Percentiles rank a stretch among this genome's conserved stretches.
Evolutionary conservation across 2,113 vertebrate genomes (phyloP).

Genomic region (Amblyopsis rosae): DNA sequence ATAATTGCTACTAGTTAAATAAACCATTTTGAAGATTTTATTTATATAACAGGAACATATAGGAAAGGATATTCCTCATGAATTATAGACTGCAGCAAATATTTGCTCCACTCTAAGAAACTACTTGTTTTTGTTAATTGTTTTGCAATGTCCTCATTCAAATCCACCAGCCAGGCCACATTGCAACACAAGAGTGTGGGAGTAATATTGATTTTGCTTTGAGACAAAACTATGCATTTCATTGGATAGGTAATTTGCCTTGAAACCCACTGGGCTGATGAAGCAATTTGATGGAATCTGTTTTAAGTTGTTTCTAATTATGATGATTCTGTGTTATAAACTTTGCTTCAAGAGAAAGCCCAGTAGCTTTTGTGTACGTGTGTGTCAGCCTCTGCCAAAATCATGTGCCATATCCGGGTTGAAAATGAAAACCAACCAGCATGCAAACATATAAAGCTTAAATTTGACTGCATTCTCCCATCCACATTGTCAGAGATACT

Average conservation of each 20-base stretch:
- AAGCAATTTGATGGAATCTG: not conserved
- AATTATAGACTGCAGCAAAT: not conserved
- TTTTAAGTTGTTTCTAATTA: conserved; percentile 5
- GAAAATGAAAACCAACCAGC: too few relatives aligned
- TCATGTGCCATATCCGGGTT: too few relatives aligned
- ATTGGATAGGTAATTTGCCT: not conserved
- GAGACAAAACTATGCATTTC: conserved; percentile 42
- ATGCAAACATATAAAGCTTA: too few relatives aligned
- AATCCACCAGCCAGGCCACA: conserved; percentile 1
- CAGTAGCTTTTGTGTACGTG: not conserved
- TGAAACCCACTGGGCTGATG: not conserved
- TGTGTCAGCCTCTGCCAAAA: not conserved
- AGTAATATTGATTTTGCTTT: conserved; percentile 33
- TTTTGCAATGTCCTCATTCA: not conserved
- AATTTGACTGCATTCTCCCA: too few relatives aligned
- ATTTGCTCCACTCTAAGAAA: too few relatives aligned
- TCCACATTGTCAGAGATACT: too few relatives aligned
- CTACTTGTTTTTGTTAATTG: too few relatives aligned
- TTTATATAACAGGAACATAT: too few relatives aligned
- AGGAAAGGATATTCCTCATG: not conserved
- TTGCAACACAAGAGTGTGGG: conserved; percentile 21
- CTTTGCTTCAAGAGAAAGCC: conserved; percentile 1
- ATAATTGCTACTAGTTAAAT: too few relatives aligned
- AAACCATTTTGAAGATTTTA: too few relatives aligned
- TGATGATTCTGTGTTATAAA: conserved; percentile 51